Base-by-base conservation (phyloP, 92 coral and sea anemone species). In the Phenganax subtilis region DNA sequence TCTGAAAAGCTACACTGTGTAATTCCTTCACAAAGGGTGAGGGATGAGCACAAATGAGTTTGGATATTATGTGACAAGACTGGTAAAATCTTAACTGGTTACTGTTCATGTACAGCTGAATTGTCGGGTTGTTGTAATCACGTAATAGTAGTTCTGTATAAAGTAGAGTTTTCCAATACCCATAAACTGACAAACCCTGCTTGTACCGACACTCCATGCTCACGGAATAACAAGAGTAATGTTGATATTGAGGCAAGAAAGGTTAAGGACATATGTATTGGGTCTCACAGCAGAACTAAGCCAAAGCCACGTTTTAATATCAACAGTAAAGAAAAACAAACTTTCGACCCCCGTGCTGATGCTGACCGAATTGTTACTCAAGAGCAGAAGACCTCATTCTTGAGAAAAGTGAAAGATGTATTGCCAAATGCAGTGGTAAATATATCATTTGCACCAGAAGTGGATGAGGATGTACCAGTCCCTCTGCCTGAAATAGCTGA, bases 41-140 rank as follows among this genome's bases (percentile, higher is more conserved):
- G 87, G 29, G 87, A 86, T 51, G 81, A 37, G 6, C 87, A 86
- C 20, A 20, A 20, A 20, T 20, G 25, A 20, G 25, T 20, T 20
- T 20, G 25, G 25, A 20, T 20, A 20, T 20, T 20, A 20, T 20
- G 25, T 20, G 25, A 20, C 25, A 85, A 74, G 51, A n/a, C 85
- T 20, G 88, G 88, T 3, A 81, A 82, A 61, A 63, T 82, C 72
- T 86, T 88, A 20, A 82, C 85, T 77, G 88, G 74, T 17, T 85
- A 85, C 85, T 86, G 86, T 56, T 60, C 75, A 58, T 86, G 86
- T 57, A 86, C 86, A 30, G 89, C 89, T 51, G 89, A 86, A 30
- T 81, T 55, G 37, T 75, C 84, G 27, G 81, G 81, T 54, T 88
- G 91, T 54, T 85, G 88, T 28, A 85, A 82, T 27, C 89, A 85